Evolutionary conservation across 2,888 invertebrate species (phyloP), one percentile per base, ranked within the genome.

Genomic region (Drosophila stalkeri): DNA sequence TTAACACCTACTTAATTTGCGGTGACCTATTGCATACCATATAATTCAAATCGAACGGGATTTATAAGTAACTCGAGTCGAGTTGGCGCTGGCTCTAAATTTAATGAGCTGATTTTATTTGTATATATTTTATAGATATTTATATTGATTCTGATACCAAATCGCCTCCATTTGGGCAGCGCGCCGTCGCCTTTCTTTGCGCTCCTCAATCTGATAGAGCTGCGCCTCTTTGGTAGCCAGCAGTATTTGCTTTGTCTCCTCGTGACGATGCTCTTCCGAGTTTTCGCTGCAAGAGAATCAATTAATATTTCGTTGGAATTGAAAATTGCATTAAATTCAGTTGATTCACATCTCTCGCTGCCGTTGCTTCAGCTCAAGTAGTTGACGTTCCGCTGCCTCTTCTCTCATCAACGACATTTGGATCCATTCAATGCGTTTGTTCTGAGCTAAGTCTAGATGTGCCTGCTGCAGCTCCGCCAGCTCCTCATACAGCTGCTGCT

Each of bases 181-280:
- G 1, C 60, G 60, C 0, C 64, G 79, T 0, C 63, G 68, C 7
- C 66, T 16, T 1, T 61, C 64, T 54, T 72, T 73, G 12, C 73
- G 71, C 47, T 90, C 82, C 43, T 81, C 80, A 18, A 86, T 90
- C 62, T 86, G 86, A 55, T 82, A 64, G 7, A 90, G 73, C 6
- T 86, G 86, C 2, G 82, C 77, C 31, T 65, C 72, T 4, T 90
- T 86, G 16, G 77, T 75, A 2, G 75, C 77, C 54, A 81, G n/a
- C 0, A 86, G 75, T 0, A 90, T 60, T 7, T 87, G 65, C 12
- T 65, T 82, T 0, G 85, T 78, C 56, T 82, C 78, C 87, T 73
- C 63, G 8, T 86, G 82, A 1, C 90, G 90, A 68, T 89, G 66
- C 8, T 60, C 72, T 44, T 89, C 77, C 0, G 82, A 84, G 51